A percentile compares a stretch with the other conserved stretches of the same genome.
phyloP scores from a whole-genome alignment of 2,113 vertebrate species.

The Cyrtonyx montezumae region DNA sequence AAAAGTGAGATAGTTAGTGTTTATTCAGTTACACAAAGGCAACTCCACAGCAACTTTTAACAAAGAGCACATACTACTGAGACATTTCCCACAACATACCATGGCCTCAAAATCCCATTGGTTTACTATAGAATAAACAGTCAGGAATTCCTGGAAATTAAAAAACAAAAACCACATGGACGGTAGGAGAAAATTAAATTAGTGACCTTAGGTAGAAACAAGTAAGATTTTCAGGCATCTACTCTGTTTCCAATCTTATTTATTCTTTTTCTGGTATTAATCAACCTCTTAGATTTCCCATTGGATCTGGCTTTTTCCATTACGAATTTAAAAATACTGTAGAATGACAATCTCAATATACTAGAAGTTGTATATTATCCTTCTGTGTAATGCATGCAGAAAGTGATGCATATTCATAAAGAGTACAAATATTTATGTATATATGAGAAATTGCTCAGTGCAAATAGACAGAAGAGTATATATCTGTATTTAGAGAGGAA shows the following conservation, averaged over 20 bases:
- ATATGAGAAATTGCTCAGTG: background rate
- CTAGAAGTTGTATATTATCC: background rate
- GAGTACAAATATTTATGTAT: background rate
- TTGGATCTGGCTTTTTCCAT: slow-evolving; percentile 54
- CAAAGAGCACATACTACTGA: slow-evolving; percentile 44
- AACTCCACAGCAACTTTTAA: slow-evolving; percentile 41
- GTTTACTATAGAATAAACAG: slow-evolving; percentile 68
- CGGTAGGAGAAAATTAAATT: slow-evolving; percentile 64
- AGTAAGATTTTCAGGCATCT: slow-evolving; percentile 52
- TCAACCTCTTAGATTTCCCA: slow-evolving; percentile 46
- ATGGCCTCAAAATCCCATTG: slow-evolving; percentile 23
- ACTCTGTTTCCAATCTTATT: slow-evolving; percentile 61
- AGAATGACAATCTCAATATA: slow-evolving; percentile 1
- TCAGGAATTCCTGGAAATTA: slow-evolving; percentile 66
- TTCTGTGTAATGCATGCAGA: background rate
- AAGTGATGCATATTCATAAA: background rate
- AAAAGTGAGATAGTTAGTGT: slow-evolving; percentile 28
- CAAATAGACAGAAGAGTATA: background rate
- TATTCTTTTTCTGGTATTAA: slow-evolving; percentile 60
- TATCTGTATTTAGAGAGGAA: background rate
- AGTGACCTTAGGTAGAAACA: slow-evolving; percentile 62
- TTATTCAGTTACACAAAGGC: slow-evolving; percentile 51
- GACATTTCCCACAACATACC: slow-evolving; percentile 47
- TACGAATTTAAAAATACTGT: slow-evolving; percentile 12
- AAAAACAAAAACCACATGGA: slow-evolving; percentile 69